Conservation (phyloP, 2,113 vertebrate genomes). For the Alligator sinensis region DNA sequence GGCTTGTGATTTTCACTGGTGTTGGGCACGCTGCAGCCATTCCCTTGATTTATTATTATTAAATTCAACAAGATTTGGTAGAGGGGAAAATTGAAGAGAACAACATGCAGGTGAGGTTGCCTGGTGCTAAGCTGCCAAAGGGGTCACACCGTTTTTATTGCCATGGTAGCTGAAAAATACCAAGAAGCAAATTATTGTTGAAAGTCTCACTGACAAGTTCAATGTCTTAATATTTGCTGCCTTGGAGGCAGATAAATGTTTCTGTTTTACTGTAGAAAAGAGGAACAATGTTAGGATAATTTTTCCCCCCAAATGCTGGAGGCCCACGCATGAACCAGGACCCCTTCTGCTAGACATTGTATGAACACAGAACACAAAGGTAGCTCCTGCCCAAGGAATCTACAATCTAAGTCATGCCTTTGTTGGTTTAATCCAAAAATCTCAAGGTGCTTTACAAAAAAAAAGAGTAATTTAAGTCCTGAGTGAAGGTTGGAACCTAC, state of each 20-base stretch:
- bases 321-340: background rate
- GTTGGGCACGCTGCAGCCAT: constrained; percentile 52
- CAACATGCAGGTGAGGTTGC: constrained; percentile 66
- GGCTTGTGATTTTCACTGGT: constrained; percentile 54
- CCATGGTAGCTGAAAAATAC: constrained; percentile 13
- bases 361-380: background rate
- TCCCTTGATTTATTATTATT: constrained; percentile 81
- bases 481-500: background rate
- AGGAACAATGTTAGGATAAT: background rate
- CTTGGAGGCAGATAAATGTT: background rate
- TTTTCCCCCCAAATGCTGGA: background rate
- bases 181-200: constrained; percentile 30
- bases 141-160: constrained; percentile 63
- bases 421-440: background rate
- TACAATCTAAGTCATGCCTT: background rate
- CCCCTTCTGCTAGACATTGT: background rate
- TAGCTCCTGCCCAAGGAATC: background rate
- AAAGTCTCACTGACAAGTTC: constrained; percentile 10
- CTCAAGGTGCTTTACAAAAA: background rate
- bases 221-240: background rate
- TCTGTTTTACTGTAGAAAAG: background rate
- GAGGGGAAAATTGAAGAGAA: constrained; percentile 73
- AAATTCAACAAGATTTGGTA: constrained; percentile 79
- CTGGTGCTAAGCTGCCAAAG: constrained; percentile 59
- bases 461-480: background rate